A percentile compares a stretch with the other conserved stretches of the same genome.
These are phyloP conservation scores for Himalopsyche phryganea DNA, from an alignment of 1,140 invertebrate species.

Conservation along the genomic window DNA sequence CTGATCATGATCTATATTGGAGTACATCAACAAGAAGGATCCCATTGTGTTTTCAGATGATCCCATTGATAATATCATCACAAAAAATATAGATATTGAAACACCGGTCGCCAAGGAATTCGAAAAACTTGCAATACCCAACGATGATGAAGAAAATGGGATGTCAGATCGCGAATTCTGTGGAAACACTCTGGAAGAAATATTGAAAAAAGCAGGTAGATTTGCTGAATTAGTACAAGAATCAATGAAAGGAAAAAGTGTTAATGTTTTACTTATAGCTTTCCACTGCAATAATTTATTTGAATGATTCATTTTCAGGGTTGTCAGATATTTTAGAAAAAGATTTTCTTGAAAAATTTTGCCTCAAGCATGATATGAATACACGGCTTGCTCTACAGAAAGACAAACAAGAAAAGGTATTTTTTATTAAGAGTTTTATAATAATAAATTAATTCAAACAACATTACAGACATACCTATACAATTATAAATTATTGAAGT, in stretches of 20 bases:
- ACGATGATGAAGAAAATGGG: not conserved
- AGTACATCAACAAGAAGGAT: no score
- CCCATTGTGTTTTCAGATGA: no score
- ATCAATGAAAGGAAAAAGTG: no score
- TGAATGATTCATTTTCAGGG: no score
- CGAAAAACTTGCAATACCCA: not conserved
- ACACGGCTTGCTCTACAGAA: slow-evolving; percentile 22
- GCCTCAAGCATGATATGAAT: slow-evolving; percentile 29
- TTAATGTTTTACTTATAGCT: no score
- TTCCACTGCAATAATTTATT: no score
- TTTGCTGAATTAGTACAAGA: not conserved
- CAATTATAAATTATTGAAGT: no score
- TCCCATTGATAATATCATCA: not conserved
- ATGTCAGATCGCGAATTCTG: slow-evolving; percentile 1
- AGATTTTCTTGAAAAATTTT: slow-evolving; percentile 24
- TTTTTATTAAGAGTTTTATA: not conserved
- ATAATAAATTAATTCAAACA: no score
- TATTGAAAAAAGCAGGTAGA: slow-evolving; percentile 16
- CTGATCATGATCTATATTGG: no score
- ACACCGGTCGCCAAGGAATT: not conserved
- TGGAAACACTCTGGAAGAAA: slow-evolving; percentile 7
- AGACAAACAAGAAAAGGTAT: slow-evolving; percentile 30
- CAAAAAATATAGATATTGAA: not conserved
- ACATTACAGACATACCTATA: no score
- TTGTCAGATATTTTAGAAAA: slow-evolving; percentile 25